A percentile compares a stretch with the other conserved stretches of the same genome.
Conservation (phyloP, 2,797 vertebrate genomes). For the Leuciscus waleckii region DNA sequence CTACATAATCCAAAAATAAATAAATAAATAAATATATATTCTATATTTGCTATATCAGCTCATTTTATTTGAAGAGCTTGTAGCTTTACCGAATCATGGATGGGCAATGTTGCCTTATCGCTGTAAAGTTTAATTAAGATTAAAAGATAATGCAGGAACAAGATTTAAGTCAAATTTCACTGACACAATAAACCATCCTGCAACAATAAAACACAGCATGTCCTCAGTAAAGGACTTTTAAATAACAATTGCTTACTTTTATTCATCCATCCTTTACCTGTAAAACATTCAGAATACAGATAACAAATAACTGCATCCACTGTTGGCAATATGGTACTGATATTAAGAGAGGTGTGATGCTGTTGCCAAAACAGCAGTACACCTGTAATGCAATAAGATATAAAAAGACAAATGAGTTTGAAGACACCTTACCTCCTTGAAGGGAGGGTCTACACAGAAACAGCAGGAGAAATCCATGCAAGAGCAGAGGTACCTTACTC, state of each 20-base stretch:
- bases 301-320: background rate
- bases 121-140: background rate
- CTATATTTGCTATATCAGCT: background rate
- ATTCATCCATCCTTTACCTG: background rate
- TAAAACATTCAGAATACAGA: conserved; percentile 5
- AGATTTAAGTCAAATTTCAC: background rate
- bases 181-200: conserved; percentile 1
- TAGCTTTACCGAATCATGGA: background rate
- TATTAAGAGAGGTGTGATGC: background rate
- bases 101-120: background rate
- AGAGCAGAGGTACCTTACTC: conserved; percentile 81
- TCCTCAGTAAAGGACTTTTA: background rate
- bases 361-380: conserved; percentile 26
- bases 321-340: background rate
- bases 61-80: background rate
- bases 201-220: background rate
- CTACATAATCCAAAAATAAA: too few relatives aligned
- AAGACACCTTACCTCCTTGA: conserved; percentile 89
- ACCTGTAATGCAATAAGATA: conserved; percentile 35
- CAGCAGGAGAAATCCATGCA: conserved; percentile 85
- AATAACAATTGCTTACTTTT: background rate
- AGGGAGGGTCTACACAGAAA: conserved; percentile 83
- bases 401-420: background rate
- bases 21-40: background rate
- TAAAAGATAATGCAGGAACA: background rate